A percentile compares a stretch with the other conserved stretches of the same genome.
Conservation (phyloP, 2,888 invertebrate genomes). For the Deilephila porcellus region DNA sequence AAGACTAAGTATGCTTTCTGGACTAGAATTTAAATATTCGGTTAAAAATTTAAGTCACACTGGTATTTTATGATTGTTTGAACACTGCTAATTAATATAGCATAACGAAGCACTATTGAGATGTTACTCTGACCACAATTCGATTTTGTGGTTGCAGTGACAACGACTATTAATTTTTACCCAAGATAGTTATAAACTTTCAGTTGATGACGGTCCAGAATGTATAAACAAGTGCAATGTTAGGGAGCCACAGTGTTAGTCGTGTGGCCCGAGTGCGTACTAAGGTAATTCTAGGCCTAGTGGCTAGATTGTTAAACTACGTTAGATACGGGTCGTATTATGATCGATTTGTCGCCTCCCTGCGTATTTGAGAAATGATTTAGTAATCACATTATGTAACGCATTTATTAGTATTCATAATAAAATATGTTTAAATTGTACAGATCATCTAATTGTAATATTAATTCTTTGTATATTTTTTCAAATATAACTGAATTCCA, state of each 20-base stretch:
- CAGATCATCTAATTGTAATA: conserved; percentile 73
- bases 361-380: conserved; percentile 46
- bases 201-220: conserved; percentile 29
- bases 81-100: neutral
- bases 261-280: neutral
- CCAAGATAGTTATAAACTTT: too few relatives aligned
- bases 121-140: neutral
- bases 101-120: neutral
- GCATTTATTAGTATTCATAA: conserved; percentile 76
- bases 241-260: conserved; percentile 7
- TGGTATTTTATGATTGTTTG: neutral
- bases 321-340: conserved; percentile 58
- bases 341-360: conserved; percentile 42
- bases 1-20: neutral
- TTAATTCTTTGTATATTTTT: conserved; percentile 81
- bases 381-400: conserved; percentile 52
- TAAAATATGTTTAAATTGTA: conserved; percentile 72
- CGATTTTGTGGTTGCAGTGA: neutral
- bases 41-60: too few relatives aligned
- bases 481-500: conserved; percentile 77
- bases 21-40: neutral
- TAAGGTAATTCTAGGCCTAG: conserved; percentile 35
- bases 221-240: conserved; percentile 36
- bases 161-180: too few relatives aligned
- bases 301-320: conserved; percentile 39